Base-by-base conservation (phyloP, 2,797 vertebrate genomes). In the Dallia pectoralis region DNA sequence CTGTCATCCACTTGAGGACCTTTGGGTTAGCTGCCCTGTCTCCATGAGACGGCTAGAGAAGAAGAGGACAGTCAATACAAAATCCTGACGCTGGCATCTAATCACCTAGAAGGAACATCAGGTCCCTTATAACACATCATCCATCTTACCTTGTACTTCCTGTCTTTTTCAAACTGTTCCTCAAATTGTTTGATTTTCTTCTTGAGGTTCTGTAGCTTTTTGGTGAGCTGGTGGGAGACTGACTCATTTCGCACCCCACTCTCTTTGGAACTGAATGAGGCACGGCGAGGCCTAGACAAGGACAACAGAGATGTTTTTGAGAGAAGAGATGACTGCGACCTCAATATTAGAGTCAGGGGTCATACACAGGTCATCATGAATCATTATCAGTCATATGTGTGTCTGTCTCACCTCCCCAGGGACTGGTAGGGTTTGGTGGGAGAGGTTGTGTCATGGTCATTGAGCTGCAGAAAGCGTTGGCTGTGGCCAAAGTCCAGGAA, bases 141-240 rank as follows among this genome's bases (percentile, higher is more conserved):
- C 0, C 19, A 2, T 48, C 59, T 78, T 85, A 98, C 97, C 93
- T 97, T 98, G 74, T 95, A 95, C 88, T 97, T 97, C 83, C 92
- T 95, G 86, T 98, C 97, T 79, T 96, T 98, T 88, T 99, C 97
- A 91, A 98, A 99, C 69, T 98, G 97, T 85, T 99, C 97, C 67
- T 99, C 97, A 90, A 97, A 99, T 83, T 97, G 97, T 74, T 95
- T 97, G 74, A 99, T 98, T 91, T 99, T 99, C 92, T 98, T 99
- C 87, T 95, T 95, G 74, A 95, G 91, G 84, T 92, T 94, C 88
- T 99, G 97, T 65, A 99, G 93, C 89, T 97, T 98, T 91, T 97
- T 99, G 78, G 95, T 96, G 88, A 98, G 94, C 78, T 99, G 97
- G 82, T 97, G 95, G 4, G 95, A 95, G 79, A 96, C 93, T 2